Evolutionary conservation across 1,140 invertebrate genomes (phyloP).

Genomic region (Telenomus remus): DNA sequence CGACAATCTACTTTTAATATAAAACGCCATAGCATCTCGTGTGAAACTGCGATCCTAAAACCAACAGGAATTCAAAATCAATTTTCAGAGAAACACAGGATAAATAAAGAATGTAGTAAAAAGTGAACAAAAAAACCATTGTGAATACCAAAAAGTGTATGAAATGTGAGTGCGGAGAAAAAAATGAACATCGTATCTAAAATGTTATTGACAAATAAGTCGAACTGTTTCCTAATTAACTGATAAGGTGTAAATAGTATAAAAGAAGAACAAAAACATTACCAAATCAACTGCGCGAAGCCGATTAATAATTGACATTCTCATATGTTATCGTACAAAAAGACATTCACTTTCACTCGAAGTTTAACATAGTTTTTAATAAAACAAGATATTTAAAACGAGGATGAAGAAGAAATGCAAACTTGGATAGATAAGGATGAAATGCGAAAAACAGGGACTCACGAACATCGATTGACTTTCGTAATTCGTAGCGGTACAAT

Average conservation of each 20-base stretch:
- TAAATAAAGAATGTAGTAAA: too few relatives aligned
- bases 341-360: constrained; percentile 38
- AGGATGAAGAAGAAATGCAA: too few relatives aligned
- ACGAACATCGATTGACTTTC: constrained; percentile 55
- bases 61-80: constrained; percentile 5
- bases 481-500: constrained; percentile 55
- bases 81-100: constrained; percentile 1
- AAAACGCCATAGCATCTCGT: constrained; percentile 35
- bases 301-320: constrained; percentile 33
- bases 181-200: constrained; percentile 59
- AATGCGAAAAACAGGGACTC: constrained; percentile 40
- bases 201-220: constrained; percentile 64
- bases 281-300: constrained; percentile 12
- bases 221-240: constrained; percentile 61
- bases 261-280: background rate
- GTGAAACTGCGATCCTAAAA: constrained; percentile 32
- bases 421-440: too few relatives aligned
- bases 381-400: constrained; percentile 10
- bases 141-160: background rate
- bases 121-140: background rate
- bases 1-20: constrained; percentile 63
- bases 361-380: constrained; percentile 53
- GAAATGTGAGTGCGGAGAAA: constrained; percentile 5
- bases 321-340: constrained; percentile 42
- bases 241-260: constrained; percentile 55